A percentile compares a stretch with the other conserved stretches of the same genome.
phyloP scores from a whole-genome alignment of 2,888 invertebrate species.

The Archaeoteleia sp. region DNA sequence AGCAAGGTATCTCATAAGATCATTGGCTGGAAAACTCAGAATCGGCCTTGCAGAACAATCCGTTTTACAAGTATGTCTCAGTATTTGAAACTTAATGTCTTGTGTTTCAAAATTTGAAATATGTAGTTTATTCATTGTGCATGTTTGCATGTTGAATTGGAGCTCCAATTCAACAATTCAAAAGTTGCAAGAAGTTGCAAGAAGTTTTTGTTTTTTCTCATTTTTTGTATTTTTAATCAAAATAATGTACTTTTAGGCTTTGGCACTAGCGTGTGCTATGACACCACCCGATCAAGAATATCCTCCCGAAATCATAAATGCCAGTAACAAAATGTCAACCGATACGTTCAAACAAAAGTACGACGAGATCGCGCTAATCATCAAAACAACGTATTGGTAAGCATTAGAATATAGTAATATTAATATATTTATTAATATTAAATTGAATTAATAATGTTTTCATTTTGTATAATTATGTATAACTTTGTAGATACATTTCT shows the following conservation, averaged over 20 bases:
- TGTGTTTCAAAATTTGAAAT: too few relatives aligned
- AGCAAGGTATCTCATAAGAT: conserved; percentile 92
- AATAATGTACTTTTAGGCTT: conserved; percentile 79
- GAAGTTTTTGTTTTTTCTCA: conserved; percentile 4
- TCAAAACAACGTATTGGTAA: conserved; percentile 96
- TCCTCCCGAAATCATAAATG: conserved; percentile 80
- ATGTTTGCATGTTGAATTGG: too few relatives aligned
- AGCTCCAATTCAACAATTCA: too few relatives aligned
- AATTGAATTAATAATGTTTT: too few relatives aligned
- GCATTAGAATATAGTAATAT: too few relatives aligned
- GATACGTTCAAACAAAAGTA: conserved; percentile 84
- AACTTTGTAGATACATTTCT: too few relatives aligned
- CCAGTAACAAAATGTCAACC: conserved; percentile 79
- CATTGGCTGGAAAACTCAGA: conserved; percentile 93
- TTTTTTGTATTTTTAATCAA: conserved; percentile 8
- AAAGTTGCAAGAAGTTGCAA: too few relatives aligned
- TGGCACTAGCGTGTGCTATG: conserved; percentile 88
- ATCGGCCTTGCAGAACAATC: conserved; percentile 99
- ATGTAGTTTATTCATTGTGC: too few relatives aligned
- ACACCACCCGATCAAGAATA: conserved; percentile 84
- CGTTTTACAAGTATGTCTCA: conserved; percentile 79
- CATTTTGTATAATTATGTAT: too few relatives aligned
- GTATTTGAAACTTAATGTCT: too few relatives aligned
- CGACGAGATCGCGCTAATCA: conserved; percentile 83
- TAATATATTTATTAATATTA: conserved; percentile 13